Percentiles rank a stretch among this genome's conserved stretches.
phyloP scores from a whole-genome alignment of 1,140 invertebrate genomes.

The Ylistrum balloti region DNA sequence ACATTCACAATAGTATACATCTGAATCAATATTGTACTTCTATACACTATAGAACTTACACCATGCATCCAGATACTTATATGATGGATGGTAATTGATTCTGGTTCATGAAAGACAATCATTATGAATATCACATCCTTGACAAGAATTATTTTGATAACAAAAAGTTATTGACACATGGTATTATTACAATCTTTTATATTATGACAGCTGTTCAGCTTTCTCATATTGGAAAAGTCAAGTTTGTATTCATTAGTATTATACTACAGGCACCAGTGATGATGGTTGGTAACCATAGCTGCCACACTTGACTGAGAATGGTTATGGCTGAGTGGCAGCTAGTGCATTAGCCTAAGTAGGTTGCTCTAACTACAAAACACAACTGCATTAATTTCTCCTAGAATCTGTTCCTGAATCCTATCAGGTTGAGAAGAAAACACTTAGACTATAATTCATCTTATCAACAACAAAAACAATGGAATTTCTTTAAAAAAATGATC shows the following conservation, averaged over 20 bases:
- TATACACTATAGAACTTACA: not conserved
- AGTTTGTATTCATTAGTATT: too few relatives aligned
- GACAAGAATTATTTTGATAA: not conserved
- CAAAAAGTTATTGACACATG: not conserved
- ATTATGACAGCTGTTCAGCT: not conserved
- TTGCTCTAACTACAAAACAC: too few relatives aligned
- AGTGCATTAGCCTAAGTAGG: not conserved
- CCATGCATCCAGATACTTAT: not conserved
- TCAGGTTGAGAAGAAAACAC: not conserved
- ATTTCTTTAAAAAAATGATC: too few relatives aligned
- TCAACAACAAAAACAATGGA: too few relatives aligned
- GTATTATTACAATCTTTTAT: too few relatives aligned
- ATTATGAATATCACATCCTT: not conserved
- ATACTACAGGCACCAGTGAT: too few relatives aligned
- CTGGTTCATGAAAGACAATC: not conserved
- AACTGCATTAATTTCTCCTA: not conserved
- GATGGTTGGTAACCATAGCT: not conserved
- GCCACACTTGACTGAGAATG: not conserved
- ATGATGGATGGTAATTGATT: conserved; percentile 8
- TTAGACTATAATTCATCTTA: too few relatives aligned
- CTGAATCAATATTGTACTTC: not conserved
- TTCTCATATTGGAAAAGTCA: too few relatives aligned
- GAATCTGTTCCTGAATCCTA: not conserved
- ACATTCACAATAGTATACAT: not conserved
- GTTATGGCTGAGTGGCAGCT: not conserved